Conservation (phyloP, 2,113 vertebrate species). For the Stercorarius parasiticus region DNA sequence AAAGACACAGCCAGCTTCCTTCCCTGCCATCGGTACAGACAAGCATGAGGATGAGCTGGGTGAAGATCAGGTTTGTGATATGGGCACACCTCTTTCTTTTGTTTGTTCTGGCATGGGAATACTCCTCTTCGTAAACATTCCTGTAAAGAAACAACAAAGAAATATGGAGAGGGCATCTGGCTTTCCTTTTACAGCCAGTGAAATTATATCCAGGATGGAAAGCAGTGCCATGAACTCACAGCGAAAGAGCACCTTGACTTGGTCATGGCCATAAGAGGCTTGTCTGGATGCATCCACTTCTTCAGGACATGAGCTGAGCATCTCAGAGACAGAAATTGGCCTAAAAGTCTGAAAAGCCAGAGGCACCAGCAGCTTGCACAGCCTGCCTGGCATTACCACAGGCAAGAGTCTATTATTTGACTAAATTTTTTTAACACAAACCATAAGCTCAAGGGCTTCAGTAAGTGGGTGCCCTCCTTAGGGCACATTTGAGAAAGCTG, state of each 20-base stretch:
- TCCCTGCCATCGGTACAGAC: not conserved
- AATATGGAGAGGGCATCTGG: not conserved
- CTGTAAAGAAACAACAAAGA: not conserved
- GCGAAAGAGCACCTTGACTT: rapidly evolving
- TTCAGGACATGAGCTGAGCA: not conserved
- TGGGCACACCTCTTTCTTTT: not conserved
- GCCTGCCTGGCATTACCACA: not conserved
- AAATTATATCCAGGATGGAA: not conserved
- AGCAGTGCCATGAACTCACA: not conserved
- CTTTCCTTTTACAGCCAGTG: not conserved
- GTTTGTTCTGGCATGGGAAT: not conserved
- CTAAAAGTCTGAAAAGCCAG: not conserved
- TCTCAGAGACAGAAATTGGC: not conserved
- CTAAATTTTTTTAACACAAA: not conserved
- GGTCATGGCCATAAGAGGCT: rapidly evolving
- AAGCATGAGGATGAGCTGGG: not conserved
- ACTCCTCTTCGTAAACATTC: not conserved
- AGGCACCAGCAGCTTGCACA: not conserved
- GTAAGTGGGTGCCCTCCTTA: not conserved
- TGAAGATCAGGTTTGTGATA: not conserved
- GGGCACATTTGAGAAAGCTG: not conserved
- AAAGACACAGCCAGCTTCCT: not conserved
- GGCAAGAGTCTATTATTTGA: not conserved
- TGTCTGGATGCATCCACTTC: not conserved
- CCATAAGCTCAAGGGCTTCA: not conserved